These are phyloP conservation scores for Stylophora pistillata DNA, from an alignment of 64 coral and sea anemone species.

Conservation along the genomic window DNA sequence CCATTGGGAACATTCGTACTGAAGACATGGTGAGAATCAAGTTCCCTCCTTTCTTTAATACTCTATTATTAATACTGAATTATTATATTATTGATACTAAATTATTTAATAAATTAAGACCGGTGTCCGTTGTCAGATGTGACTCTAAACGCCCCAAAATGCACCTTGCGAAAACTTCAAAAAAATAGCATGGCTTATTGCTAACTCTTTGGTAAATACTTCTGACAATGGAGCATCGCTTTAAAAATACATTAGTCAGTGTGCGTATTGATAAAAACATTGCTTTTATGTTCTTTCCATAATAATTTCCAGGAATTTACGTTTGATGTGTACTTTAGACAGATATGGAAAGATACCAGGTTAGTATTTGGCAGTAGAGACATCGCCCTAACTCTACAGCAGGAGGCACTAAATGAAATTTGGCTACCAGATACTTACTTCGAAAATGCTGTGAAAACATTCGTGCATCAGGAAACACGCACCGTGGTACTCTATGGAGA, in stretches of 20 bases:
- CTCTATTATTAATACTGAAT: too few species aligned
- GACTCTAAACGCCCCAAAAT: too few species aligned
- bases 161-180: too few species aligned
- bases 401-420: background rate
- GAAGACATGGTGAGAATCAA: conserved; percentile 10
- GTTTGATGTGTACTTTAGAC: conserved; percentile 5
- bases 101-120: too few species aligned
- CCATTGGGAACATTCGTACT: background rate
- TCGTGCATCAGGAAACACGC: background rate
- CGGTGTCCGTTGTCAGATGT: too few species aligned
- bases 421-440: conserved; percentile 33
- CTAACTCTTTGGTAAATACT: too few species aligned
- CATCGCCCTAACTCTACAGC: background rate
- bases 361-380: conserved; percentile 4
- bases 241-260: too few species aligned
- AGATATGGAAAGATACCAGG: conserved; percentile 6
- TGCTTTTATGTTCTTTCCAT: background rate
- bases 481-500: conserved; percentile 3
- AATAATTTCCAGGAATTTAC: conserved; percentile 1
- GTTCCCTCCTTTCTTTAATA: too few species aligned
- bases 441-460: conserved; percentile 19
- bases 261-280: too few species aligned
- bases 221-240: too few species aligned
- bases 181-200: too few species aligned
- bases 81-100: too few species aligned